Conservation (phyloP, 2,888 invertebrate species). For the Nephrocerus scutellatus region DNA sequence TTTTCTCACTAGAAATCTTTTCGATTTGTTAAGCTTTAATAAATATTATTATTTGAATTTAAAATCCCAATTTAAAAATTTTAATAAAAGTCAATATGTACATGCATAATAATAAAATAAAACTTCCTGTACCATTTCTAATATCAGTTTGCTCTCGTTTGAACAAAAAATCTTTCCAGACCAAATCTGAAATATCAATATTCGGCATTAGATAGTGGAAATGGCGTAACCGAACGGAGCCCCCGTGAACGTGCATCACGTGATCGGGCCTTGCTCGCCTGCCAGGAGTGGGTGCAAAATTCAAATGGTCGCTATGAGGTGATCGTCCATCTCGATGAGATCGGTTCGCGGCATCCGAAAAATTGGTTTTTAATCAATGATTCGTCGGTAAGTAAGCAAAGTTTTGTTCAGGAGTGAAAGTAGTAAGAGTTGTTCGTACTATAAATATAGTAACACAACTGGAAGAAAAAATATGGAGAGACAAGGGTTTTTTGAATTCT, state of each 20-base stretch:
- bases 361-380: constrained; percentile 89
- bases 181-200: constrained; percentile 53
- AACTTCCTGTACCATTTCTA: not conserved
- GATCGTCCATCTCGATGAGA: constrained; percentile 69
- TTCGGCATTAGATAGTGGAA: constrained; percentile 58
- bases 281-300: constrained; percentile 52
- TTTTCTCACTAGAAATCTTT: no score
- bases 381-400: constrained; percentile 52
- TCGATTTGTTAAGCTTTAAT: no score
- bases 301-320: constrained; percentile 67
- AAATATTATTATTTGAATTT: no score
- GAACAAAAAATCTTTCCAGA: constrained; percentile 25
- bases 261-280: constrained; percentile 61
- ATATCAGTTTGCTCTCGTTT: constrained; percentile 14
- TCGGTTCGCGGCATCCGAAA: constrained; percentile 79
- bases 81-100: not conserved
- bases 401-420: constrained; percentile 11
- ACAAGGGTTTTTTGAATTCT: no score
- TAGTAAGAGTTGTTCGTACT: not conserved
- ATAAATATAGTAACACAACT: no score
- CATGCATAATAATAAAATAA: constrained; percentile 4
- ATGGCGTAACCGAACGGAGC: constrained; percentile 55
- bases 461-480: not conserved
- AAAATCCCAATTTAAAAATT: no score
- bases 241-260: constrained; percentile 59